phyloP scores from a whole-genome alignment of 2,888 invertebrate genomes.

The Chamaedrilus cognettii region DNA sequence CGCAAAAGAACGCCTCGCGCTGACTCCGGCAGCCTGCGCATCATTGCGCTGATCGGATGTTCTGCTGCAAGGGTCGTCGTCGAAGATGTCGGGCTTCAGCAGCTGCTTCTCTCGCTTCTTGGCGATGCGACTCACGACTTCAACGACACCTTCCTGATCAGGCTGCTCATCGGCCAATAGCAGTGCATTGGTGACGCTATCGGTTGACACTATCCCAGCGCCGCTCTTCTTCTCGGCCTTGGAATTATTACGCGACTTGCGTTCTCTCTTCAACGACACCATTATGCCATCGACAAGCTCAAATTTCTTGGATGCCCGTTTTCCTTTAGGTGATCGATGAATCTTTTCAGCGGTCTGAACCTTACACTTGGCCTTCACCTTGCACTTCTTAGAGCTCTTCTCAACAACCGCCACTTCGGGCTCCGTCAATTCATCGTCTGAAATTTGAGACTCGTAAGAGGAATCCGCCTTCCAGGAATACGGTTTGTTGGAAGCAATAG shows the following conservation, averaged over 20 bases:
- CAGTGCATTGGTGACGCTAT: not conserved
- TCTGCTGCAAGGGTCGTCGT: too few species aligned
- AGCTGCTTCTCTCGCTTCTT: slow-evolving; percentile 1
- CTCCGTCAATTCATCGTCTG: too few species aligned
- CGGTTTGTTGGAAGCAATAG: too few species aligned
- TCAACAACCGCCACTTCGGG: too few species aligned
- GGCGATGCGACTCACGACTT: slow-evolving; percentile 1
- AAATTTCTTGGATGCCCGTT: not conserved
- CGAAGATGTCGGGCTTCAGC: not conserved
- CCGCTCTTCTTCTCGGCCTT: not conserved
- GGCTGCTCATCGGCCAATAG: too few species aligned
- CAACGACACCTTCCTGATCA: not conserved
- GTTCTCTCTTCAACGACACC: not conserved
- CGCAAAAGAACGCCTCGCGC: too few species aligned
- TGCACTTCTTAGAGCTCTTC: not conserved
- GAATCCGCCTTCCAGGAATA: not conserved
- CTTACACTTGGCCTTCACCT: not conserved
- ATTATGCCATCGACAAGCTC: not conserved
- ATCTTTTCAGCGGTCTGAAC: not conserved
- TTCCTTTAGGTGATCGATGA: not conserved
- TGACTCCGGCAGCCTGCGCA: too few species aligned
- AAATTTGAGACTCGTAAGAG: too few species aligned
- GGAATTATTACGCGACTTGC: not conserved
- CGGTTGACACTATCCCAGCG: not conserved
- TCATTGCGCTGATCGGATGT: too few species aligned